phyloP scores from a whole-genome alignment of 2,888 invertebrate species.

The Lasioglossum leucozonium region DNA sequence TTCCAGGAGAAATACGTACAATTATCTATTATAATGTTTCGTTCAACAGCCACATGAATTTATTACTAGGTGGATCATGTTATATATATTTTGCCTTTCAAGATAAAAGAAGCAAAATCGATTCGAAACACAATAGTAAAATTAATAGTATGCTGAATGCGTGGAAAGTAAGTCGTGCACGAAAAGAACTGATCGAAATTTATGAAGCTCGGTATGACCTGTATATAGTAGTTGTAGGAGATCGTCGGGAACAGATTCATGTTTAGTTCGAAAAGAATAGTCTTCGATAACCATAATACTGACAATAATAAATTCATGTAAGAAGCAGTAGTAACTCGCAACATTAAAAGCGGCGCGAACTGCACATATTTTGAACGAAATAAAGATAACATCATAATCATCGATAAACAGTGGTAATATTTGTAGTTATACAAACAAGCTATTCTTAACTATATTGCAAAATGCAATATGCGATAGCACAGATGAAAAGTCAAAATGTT shows the following conservation, averaged over 20 bases:
- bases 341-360: conserved; percentile 49
- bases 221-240: conserved; percentile 21
- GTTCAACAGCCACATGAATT: conserved; percentile 57
- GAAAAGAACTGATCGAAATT: conserved; percentile 31
- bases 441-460: conserved; percentile 62
- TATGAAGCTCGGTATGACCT: conserved; percentile 19
- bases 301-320: conserved; percentile 62
- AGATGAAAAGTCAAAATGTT: conserved; percentile 44
- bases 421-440: conserved; percentile 58
- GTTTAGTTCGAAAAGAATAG: conserved; percentile 34
- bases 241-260: conserved; percentile 36
- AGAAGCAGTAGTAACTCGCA: conserved; percentile 50
- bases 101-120: conserved; percentile 5
- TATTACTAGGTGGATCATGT: conserved; percentile 58
- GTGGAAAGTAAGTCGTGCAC: conserved; percentile 24
- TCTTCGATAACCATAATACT: conserved; percentile 53
- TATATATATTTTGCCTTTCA: conserved; percentile 15
- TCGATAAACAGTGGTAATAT: conserved; percentile 53
- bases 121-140: conserved; percentile 31
- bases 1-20: conserved; percentile 58
- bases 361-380: conserved; percentile 55
- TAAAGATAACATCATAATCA: conserved; percentile 56
- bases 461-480: conserved; percentile 60
- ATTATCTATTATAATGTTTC: conserved; percentile 53
- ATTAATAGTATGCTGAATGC: conserved; percentile 33